Evolutionary conservation across 2,888 invertebrate species (phyloP), one percentile per base, ranked within the genome.

Genomic region (Endotricha flammealis): DNA sequence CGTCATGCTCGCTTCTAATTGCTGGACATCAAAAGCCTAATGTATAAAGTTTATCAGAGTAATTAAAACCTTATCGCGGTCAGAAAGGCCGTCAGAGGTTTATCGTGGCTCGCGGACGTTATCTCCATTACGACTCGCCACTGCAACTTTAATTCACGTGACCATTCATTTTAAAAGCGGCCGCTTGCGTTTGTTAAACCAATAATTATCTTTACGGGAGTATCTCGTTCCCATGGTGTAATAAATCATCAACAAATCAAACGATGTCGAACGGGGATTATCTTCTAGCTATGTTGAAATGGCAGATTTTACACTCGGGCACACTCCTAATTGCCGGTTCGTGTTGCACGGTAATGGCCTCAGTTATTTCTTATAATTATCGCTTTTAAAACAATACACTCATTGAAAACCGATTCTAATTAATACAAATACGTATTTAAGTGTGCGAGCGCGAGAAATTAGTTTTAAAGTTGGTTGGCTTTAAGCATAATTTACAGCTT

Each of bases 111-210:
- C 71, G 78, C 61, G 49, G 49, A 45, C 66, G 73, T 79, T 82
- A 83, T 82, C 83, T 83, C 82, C 80, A 82, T 82, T 83, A 80
- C 72, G 64, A 67, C 63, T 76, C 62, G 51, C 64, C 66, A 59
- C 62, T 54, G 68, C 68, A 66, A 73, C 67, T 81, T 79, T 75
- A 76, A 80, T 82, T 81, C 80, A 70, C 69, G 62, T 72, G 63
- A 74, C 75, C 81, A 80, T 82, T 83, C 76, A 80, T 80, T 82
- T 76, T 73, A 76, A 77, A 74, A 72, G 73, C 70, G 60, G 70
- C 70, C 68, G 69, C 72, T 41, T 68, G 51, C 63, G 61, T 73
- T 75, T 69, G 65, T 73, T 70, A 68, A 72, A 72, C 74, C 72
- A 71, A 70, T 75, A 70, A 78, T 79, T 78, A 79, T 76, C 69